Conservation (phyloP, 2,888 invertebrate species). For the Ophioninae sp. region DNA sequence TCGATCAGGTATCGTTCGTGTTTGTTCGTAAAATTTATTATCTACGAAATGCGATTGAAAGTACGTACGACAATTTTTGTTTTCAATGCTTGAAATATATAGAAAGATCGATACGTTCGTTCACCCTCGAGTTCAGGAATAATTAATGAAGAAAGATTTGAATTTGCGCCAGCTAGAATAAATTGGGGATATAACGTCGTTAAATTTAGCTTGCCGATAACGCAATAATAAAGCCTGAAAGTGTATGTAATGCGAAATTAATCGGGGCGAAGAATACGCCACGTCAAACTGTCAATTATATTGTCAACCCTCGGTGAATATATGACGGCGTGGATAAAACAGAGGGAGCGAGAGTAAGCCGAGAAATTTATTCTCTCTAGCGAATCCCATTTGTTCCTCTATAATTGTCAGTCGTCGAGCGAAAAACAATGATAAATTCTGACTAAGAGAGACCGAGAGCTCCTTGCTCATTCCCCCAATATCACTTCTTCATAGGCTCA, state of each 20-base stretch:
- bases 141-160: too few species aligned
- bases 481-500: conserved; percentile 29
- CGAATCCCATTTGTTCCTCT: conserved; percentile 68
- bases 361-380: conserved; percentile 43
- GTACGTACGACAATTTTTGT: too few species aligned
- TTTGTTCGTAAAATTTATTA: too few species aligned
- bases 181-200: neutral
- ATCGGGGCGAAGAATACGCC: neutral
- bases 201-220: neutral
- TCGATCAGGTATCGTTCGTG: too few species aligned
- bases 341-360: neutral
- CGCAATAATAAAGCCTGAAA: neutral
- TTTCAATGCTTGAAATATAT: too few species aligned
- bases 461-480: conserved; percentile 11
- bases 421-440: conserved; percentile 29
- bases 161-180: too few species aligned
- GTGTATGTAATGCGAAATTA: neutral
- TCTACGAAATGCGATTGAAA: too few species aligned
- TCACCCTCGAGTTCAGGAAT: neutral
- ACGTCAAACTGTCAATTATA: conserved; percentile 31
- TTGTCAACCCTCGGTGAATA: conserved; percentile 1
- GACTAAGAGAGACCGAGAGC: neutral
- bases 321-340: conserved; percentile 10
- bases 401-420: conserved; percentile 65
- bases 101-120: neutral